Evolutionary conservation across 2,888 invertebrate species (phyloP), one percentile per base, ranked within the genome.

Genomic region (Drosophila pegasa): DNA sequence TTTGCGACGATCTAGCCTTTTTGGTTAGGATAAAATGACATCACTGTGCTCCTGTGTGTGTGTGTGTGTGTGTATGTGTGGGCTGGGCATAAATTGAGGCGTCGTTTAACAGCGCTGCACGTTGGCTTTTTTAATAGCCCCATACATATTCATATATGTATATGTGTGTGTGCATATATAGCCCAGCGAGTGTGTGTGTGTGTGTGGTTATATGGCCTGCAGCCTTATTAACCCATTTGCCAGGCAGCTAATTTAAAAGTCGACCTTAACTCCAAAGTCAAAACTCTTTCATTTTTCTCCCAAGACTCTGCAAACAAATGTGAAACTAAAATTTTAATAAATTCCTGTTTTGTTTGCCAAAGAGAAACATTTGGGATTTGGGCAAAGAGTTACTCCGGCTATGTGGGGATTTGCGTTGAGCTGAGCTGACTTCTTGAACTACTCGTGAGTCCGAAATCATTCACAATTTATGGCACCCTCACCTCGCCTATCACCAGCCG

Each of bases 21-120:
- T n/a, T n/a, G n/a, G n/a, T n/a, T n/a, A n/a, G n/a, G n/a, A n/a
- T n/a, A n/a, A n/a, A n/a, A n/a, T n/a, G n/a, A n/a, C n/a, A n/a
- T n/a, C n/a, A n/a, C n/a, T 41, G n/a, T 45, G 20, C 41, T 35
- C 20, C 6, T 54, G 18, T 20, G 20, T 25, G 33, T 52, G 51
- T 45, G 18, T 10, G 25, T 48, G n/a, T 35, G 22, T 54, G 40
- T 47, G n/a, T 33, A 22, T 43, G 27, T 41, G 33, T 47, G 47
- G 51, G 52, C 31, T 31, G 45, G 68, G 54, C 80, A 71, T 75
- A 71, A 71, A 82, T 75, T 60, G 63, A 71, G 76, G 69, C 77
- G 64, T 66, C 80, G 69, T 76, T 87, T 83, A 84, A 87, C 84
- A 70, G 78, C 87, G 68, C 65, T 83, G 77, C 87, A 77, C 80